Conservation (phyloP, 1,140 invertebrate genomes). For the Coenobita brevimanus region DNA sequence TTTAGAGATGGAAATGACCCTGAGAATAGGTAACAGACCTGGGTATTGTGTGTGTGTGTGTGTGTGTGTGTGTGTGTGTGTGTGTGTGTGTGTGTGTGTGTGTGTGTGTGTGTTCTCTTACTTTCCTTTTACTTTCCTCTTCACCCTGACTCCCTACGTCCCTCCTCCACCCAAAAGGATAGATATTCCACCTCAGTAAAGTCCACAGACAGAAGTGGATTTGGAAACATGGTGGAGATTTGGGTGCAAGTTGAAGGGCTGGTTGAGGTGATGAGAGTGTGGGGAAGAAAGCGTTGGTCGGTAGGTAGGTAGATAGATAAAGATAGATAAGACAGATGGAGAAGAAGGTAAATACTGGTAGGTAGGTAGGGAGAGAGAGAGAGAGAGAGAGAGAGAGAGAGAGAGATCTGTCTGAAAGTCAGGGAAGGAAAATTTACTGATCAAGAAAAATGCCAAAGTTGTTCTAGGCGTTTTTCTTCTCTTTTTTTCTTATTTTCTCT, state of each 20-base stretch:
- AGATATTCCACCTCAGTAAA: no score
- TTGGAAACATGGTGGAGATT: no score
- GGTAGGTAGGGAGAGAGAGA: slow-evolving; percentile 44
- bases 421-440: not conserved
- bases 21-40: not conserved
- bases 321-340: not conserved
- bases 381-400: slow-evolving; percentile 54
- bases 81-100: no score
- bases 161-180: no score
- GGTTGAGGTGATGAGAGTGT: no score
- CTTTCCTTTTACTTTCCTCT: no score
- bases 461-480: not conserved
- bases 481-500: not conserved
- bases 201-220: no score
- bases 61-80: no score
- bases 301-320: not conserved
- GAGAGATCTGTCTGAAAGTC: slow-evolving; percentile 9
- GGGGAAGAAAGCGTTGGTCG: not conserved
- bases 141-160: no score
- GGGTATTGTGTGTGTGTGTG: no score
- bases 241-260: no score
- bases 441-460: not conserved
- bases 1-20: not conserved
- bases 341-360: slow-evolving; percentile 19
- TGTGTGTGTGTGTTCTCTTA: no score